These are phyloP conservation scores for Ptiloglossa arizonensis DNA, from an alignment of 1,140 invertebrate genomes.

Conservation along the genomic window DNA sequence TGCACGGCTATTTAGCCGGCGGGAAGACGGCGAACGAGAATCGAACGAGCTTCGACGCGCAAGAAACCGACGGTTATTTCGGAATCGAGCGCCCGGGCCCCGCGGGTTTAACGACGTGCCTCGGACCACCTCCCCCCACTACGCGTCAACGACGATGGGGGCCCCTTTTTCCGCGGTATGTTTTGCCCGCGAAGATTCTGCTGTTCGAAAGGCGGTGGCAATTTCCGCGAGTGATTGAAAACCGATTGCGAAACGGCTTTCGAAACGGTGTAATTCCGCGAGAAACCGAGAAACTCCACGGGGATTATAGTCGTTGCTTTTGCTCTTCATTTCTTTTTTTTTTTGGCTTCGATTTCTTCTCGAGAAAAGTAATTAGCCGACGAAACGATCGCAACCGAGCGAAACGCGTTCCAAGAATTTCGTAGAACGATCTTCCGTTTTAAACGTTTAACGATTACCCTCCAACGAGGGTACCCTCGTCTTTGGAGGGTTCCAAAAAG, in stretches of 20 bases:
- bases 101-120: slow-evolving; percentile 53
- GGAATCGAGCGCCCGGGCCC: slow-evolving; percentile 62
- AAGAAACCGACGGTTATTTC: slow-evolving; percentile 61
- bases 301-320: background rate
- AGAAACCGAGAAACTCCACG: background rate
- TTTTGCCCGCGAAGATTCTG: slow-evolving; percentile 52
- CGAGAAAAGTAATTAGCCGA: no score
- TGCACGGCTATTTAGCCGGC: slow-evolving; percentile 72
- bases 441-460: no score
- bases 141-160: no score
- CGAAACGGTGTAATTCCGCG: background rate
- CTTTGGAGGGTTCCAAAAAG: no score
- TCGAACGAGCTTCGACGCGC: slow-evolving; percentile 59
- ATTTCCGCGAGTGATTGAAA: slow-evolving; percentile 54
- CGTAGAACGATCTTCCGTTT: no score
- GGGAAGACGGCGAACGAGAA: slow-evolving; percentile 25
- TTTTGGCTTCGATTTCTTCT: no score
- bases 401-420: no score
- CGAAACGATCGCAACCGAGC: no score
- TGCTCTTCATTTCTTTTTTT: background rate
- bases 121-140: no score
- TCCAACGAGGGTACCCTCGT: no score
- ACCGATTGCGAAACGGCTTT: slow-evolving; percentile 30
- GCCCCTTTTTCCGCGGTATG: slow-evolving; percentile 37
- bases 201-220: slow-evolving; percentile 36